Conservation (phyloP, 2,888 invertebrate genomes). For the Eupithecia inturbata region DNA sequence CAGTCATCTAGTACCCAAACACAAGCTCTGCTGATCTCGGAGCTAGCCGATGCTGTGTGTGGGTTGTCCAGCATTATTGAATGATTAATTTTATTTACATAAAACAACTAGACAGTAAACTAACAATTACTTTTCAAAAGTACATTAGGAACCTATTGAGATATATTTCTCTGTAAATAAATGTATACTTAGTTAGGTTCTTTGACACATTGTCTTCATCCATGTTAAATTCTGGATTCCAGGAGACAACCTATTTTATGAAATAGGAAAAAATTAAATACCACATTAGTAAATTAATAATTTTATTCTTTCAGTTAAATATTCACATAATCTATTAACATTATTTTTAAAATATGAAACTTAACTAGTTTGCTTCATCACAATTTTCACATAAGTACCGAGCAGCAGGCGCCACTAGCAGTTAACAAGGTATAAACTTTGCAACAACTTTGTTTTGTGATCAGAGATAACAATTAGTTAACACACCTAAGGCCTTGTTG, state of each 20-base stretch:
- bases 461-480: conserved; percentile 66
- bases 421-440: conserved; percentile 62
- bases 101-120: too few relatives aligned
- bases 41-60: too few relatives aligned
- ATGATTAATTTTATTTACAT: too few relatives aligned
- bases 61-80: too few relatives aligned
- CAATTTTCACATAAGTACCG: conserved; percentile 70
- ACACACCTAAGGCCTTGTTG: conserved; percentile 74
- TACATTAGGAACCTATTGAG: too few relatives aligned
- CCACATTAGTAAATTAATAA: conserved; percentile 80
- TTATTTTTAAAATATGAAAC: conserved; percentile 79
- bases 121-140: too few relatives aligned
- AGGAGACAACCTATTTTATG: not conserved
- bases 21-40: too few relatives aligned
- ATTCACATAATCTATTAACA: conserved; percentile 79
- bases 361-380: conserved; percentile 78
- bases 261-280: conserved; percentile 42
- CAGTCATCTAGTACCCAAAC: too few relatives aligned
- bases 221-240: too few relatives aligned
- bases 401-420: conserved; percentile 35
- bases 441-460: conserved; percentile 56
- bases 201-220: too few relatives aligned
- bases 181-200: too few relatives aligned
- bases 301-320: conserved; percentile 81
- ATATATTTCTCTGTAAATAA: too few relatives aligned